Conservation (phyloP, 2,113 vertebrate genomes). For the Dascyllus trimaculatus region DNA sequence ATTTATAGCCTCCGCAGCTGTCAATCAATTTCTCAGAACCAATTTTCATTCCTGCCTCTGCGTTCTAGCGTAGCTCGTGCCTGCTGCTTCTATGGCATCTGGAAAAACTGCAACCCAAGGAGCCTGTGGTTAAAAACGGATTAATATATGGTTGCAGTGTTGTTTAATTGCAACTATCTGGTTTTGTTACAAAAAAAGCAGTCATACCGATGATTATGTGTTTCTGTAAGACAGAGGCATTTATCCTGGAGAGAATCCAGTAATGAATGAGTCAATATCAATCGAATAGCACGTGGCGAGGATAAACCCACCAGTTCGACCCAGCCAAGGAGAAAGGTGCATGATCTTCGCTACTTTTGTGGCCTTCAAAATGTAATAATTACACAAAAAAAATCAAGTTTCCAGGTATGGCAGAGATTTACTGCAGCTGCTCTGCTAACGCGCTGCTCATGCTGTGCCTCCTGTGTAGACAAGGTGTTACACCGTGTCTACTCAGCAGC, state of each 20-base stretch:
- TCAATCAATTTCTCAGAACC: slow-evolving; percentile 67
- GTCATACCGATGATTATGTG: background rate
- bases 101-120: slow-evolving; percentile 17
- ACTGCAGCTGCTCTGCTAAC: background rate
- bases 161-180: slow-evolving; percentile 12
- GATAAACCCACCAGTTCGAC: slow-evolving; percentile 1
- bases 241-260: background rate
- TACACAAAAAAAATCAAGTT: background rate
- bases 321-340: background rate
- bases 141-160: background rate
- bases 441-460: slow-evolving; percentile 13
- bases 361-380: slow-evolving; percentile 14
- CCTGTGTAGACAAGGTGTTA: slow-evolving; percentile 21
- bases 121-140: slow-evolving; percentile 37
- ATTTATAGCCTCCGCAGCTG: slow-evolving; percentile 62
- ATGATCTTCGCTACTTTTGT: background rate
- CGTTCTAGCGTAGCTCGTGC: slow-evolving; percentile 28
- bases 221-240: background rate
- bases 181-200: slow-evolving; percentile 10
- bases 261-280: slow-evolving; percentile 25
- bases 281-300: slow-evolving; percentile 17
- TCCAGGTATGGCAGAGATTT: slow-evolving; percentile 6
- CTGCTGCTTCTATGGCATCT: slow-evolving; percentile 27
- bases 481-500: slow-evolving; percentile 25
- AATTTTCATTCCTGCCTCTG: slow-evolving; percentile 45